Evolutionary conservation across 1,140 invertebrate genomes (phyloP).

Genomic region (Branchinecta lynchi): DNA sequence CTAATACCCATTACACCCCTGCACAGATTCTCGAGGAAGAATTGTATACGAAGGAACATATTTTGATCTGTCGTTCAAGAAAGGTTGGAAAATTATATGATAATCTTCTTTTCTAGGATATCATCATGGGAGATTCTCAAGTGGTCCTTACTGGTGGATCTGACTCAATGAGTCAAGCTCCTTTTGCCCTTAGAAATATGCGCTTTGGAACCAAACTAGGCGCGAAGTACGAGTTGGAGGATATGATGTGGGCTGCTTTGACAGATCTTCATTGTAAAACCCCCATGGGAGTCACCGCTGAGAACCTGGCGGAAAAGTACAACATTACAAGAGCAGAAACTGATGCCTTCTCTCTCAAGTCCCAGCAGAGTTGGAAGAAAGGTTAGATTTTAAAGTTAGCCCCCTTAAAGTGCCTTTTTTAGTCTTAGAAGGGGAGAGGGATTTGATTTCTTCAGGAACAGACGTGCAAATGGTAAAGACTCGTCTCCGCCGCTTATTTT

Average conservation of each 20-base stretch:
- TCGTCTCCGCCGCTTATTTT: too few species aligned
- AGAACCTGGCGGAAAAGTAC: slow-evolving; percentile 87
- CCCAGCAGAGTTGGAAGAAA: slow-evolving; percentile 64
- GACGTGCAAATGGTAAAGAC: too few species aligned
- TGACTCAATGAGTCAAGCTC: slow-evolving; percentile 92
- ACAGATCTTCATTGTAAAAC: slow-evolving; percentile 76
- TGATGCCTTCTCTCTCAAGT: slow-evolving; percentile 71
- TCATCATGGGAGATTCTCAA: slow-evolving; percentile 63
- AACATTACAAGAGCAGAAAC: slow-evolving; percentile 68
- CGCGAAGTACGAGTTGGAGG: slow-evolving; percentile 62
- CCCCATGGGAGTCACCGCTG: slow-evolving; percentile 93
- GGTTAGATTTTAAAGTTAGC: slow-evolving; percentile 33
- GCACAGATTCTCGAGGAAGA: too few species aligned
- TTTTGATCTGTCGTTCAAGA: too few species aligned
- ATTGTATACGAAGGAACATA: too few species aligned
- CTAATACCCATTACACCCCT: too few species aligned
- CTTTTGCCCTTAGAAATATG: slow-evolving; percentile 68
- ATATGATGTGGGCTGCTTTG: slow-evolving; percentile 79
- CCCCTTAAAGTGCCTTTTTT: slow-evolving; percentile 13
- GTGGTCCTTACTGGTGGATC: slow-evolving; percentile 79
- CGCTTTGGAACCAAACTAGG: slow-evolving; percentile 85
- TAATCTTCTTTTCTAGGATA: slow-evolving; percentile 45
- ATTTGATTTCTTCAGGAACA: slow-evolving; percentile 5
- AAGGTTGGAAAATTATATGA: too few species aligned
- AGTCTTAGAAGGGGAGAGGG: neutral